Conservation (phyloP, 2,797 vertebrate genomes). For the Tamandua tetradactyla region DNA sequence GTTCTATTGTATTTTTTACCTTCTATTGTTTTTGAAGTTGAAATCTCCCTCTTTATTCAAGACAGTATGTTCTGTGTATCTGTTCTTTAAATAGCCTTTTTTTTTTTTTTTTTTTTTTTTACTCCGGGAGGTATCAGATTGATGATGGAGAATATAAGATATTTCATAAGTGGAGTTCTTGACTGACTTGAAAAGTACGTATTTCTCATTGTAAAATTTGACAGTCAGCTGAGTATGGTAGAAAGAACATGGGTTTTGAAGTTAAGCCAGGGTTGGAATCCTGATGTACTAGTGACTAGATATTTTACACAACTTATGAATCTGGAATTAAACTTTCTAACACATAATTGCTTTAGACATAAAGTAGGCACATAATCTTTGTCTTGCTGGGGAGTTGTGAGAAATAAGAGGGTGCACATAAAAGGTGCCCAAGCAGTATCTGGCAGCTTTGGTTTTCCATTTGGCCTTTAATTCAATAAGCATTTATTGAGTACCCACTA, state of each 20-base stretch:
- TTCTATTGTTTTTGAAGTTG: constrained; percentile 48
- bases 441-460: background rate
- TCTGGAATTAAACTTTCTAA: constrained; percentile 12
- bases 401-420: background rate
- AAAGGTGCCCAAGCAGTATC: background rate
- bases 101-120: too few species aligned
- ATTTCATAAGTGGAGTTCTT: constrained; percentile 33
- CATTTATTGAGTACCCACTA: background rate
- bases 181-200: constrained; percentile 51
- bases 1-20: constrained; percentile 2
- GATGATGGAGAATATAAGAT: background rate
- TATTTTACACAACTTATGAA: constrained; percentile 8
- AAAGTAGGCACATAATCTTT: background rate
- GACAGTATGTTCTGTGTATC: background rate
- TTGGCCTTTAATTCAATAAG: constrained; percentile 44
- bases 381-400: background rate
- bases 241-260: constrained; percentile 36
- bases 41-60: constrained; percentile 43
- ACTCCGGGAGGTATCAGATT: background rate
- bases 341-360: background rate
- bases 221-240: background rate
- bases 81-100: background rate
- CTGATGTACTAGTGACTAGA: constrained; percentile 10
- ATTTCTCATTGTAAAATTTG: constrained; percentile 52
- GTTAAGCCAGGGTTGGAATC: constrained; percentile 37